Base-by-base conservation (phyloP, 2,888 invertebrate genomes). In the Sminthurinus aureus region DNA sequence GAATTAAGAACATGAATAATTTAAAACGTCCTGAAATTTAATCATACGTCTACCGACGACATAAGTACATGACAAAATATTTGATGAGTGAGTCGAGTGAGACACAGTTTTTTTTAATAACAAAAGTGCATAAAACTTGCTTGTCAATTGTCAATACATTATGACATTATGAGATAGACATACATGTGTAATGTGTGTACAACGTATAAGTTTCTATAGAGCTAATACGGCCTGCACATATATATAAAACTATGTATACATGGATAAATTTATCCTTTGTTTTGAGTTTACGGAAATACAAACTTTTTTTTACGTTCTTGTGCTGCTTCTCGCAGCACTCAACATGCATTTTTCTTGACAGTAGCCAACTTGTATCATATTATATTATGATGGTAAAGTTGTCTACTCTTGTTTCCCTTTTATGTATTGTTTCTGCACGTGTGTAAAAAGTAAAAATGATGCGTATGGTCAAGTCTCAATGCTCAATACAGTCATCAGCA, bases 241-340 rank as follows among this genome's bases (percentile, higher is more conserved):
- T n/a, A n/a, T n/a, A 38, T 38, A 38, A 38, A 4, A 38, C n/a
- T 38, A 38, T 38, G 38, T 38, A 38, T 38, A 38, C 38, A 38
- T 38, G 38, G 38, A 38, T 38, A 38, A 38, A 38, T 38, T 38
- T 38, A 38, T 38, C 38, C 38, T 38, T 22, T 67, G n/a, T 22
- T 69, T n/a, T 26, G 69, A 71, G 13, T 67, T 79, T 79, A 67
- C 67, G 79, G 80, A 80, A 80, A 80, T 80, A 52, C n/a, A 58
- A 9, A 12, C 6, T 38, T 38, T 38, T 38, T 38, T 38, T 38
- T 4, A 38, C 38, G 38, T 38, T 38, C 38, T 38, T 38, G 38
- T 38, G 38, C 38, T 38, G 38, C 6, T 38, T 38, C 38, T 38
- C 38, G 1, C 38, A 38, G 38, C 38, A 38, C 38, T 38, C 38